phyloP scores from a whole-genome alignment of 1,140 invertebrate species.

The Coelopa frigida region DNA sequence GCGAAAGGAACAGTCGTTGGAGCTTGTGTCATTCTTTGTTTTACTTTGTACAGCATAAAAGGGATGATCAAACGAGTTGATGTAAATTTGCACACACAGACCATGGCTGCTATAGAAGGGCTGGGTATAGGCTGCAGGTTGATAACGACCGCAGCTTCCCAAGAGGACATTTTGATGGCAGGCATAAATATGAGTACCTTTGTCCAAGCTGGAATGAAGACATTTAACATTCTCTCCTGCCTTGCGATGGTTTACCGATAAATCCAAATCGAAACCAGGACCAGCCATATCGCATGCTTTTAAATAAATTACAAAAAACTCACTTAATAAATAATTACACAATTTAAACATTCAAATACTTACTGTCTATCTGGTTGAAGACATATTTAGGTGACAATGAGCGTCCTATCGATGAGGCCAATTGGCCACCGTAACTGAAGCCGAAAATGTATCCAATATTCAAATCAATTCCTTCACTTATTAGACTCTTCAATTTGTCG shows the following conservation, averaged over 20 bases:
- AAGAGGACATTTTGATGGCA: constrained; percentile 40
- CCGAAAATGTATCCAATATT: constrained; percentile 35
- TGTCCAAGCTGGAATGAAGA: constrained; percentile 38
- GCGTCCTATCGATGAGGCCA: constrained; percentile 33
- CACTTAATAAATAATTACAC: not conserved
- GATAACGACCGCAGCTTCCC: constrained; percentile 32
- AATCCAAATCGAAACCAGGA: constrained; percentile 37
- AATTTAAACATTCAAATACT: constrained; percentile 1
- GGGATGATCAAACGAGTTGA: constrained; percentile 36
- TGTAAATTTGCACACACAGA: constrained; percentile 39
- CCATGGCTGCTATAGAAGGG: constrained; percentile 37
- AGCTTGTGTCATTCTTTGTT: constrained; percentile 14
- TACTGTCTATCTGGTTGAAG: constrained; percentile 28
- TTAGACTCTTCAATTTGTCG: constrained; percentile 20
- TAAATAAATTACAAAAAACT: not conserved
- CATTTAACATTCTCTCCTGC: constrained; percentile 37
- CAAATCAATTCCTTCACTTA: constrained; percentile 28
- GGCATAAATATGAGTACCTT: constrained; percentile 32
- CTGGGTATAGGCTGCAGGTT: constrained; percentile 31
- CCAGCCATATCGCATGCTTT: constrained; percentile 42
- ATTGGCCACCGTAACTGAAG: constrained; percentile 39
- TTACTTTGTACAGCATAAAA: constrained; percentile 32
- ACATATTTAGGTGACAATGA: constrained; percentile 17
- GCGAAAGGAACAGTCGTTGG: constrained; percentile 24
- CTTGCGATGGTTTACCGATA: constrained; percentile 23